Percentiles rank a stretch among this genome's conserved stretches.
Conservation (phyloP, 2,797 vertebrate genomes). For the Parauchenoglanis ngamensis region DNA sequence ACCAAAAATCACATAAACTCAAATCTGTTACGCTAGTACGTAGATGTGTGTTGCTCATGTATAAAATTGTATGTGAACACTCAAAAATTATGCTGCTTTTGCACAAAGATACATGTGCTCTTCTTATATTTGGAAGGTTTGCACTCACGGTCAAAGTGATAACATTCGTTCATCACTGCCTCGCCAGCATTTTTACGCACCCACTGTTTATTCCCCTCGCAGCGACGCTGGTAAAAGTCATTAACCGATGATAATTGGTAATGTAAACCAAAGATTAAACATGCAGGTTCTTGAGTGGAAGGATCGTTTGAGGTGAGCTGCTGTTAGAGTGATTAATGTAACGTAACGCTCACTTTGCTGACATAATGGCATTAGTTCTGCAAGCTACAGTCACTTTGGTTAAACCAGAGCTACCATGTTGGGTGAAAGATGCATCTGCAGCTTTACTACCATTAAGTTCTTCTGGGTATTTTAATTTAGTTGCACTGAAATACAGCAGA, state of each 20-base stretch:
- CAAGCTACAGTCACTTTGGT: neutral
- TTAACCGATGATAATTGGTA: neutral
- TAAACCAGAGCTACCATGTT: neutral
- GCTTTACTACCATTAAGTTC: neutral
- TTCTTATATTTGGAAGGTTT: neutral
- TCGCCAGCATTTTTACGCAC: neutral
- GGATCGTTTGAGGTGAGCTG: neutral
- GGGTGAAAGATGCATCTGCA: neutral
- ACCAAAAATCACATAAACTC: neutral
- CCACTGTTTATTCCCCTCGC: neutral
- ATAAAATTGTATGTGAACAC: neutral
- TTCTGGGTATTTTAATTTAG: neutral
- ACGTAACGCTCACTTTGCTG: neutral
- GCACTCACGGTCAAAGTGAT: neutral
- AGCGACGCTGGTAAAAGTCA: neutral
- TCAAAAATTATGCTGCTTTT: neutral
- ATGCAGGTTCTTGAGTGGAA: neutral
- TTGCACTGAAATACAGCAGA: neutral
- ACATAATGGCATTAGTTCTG: neutral
- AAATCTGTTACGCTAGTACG: neutral
- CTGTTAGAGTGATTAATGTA: neutral
- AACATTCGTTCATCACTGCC: neutral
- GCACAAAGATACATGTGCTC: neutral
- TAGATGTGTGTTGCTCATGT: neutral
- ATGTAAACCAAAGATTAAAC: neutral